Percentiles rank a stretch among this genome's conserved stretches.
These are phyloP conservation scores for Prionailurus viverrinus DNA, from an alignment of 2,113 vertebrate species.

Conservation along the genomic window DNA sequence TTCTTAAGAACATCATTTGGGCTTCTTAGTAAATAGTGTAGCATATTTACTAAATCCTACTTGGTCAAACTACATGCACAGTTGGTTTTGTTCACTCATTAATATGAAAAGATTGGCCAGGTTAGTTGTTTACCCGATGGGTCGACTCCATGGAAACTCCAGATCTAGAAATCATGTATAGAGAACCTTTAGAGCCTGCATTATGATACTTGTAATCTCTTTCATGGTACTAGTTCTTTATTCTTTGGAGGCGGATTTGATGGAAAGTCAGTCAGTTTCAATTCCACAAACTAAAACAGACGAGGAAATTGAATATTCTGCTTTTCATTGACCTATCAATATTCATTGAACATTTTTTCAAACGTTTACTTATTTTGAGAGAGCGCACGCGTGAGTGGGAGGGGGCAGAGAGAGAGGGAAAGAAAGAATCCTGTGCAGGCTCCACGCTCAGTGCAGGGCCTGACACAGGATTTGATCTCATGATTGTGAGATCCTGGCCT, in stretches of 20 bases:
- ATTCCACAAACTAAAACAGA: background rate
- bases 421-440: no score
- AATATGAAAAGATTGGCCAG: background rate
- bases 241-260: background rate
- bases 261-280: conserved; percentile 18
- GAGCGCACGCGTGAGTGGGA: no score
- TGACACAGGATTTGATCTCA: no score
- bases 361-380: no score
- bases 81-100: background rate
- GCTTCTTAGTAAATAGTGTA: background rate
- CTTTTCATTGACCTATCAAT: conserved; percentile 13
- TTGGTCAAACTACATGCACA: background rate
- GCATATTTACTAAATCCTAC: background rate
- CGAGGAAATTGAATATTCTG: background rate
- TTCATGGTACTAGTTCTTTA: background rate
- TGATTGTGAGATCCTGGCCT: no score
- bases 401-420: no score
- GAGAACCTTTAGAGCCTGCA: background rate
- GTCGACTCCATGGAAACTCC: background rate
- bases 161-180: background rate
- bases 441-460: no score
- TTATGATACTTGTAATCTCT: background rate
- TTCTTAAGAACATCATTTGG: background rate
- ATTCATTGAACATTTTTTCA: background rate
- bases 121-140: background rate